A percentile compares a stretch with the other conserved stretches of the same genome.
These are phyloP conservation scores for Collichthys lucidus DNA, from an alignment of 2,113 vertebrate genomes.

Conservation along the genomic window DNA sequence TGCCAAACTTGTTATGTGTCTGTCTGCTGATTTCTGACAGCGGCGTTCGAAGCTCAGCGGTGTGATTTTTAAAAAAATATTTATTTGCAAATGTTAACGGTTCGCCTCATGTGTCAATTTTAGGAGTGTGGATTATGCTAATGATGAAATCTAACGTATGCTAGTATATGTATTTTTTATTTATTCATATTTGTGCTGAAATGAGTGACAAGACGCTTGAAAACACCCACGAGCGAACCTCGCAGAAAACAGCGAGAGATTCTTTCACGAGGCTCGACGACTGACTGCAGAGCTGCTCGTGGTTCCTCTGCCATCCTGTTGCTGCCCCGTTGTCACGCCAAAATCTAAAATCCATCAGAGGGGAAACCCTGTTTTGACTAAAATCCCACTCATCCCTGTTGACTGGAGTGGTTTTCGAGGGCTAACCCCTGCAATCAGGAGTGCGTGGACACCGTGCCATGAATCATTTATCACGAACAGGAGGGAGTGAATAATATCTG, in stretches of 20 bases:
- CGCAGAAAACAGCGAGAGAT: background rate
- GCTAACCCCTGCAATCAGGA: conserved; percentile 29
- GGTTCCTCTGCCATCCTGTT: background rate
- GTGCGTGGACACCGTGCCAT: conserved; percentile 36
- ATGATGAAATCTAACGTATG: background rate
- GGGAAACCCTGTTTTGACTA: no score
- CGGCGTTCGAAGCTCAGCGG: background rate
- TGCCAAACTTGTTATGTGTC: background rate
- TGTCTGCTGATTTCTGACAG: background rate
- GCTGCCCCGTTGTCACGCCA: no score
- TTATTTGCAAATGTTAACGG: background rate
- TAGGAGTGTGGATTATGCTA: background rate
- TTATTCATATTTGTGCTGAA: background rate
- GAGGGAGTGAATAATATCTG: conserved; percentile 65
- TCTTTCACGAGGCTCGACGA: background rate
- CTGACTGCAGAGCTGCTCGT: background rate
- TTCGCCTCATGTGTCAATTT: background rate
- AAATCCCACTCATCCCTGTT: conserved; percentile 20
- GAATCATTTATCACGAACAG: conserved; percentile 52
- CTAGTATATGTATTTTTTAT: no score
- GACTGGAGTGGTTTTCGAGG: conserved; percentile 33
- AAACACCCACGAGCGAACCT: background rate
- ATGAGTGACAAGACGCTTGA: background rate
- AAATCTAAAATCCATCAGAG: no score
- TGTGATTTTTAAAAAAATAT: background rate